Evolutionary conservation across 2,113 vertebrate genomes (phyloP).

Genomic region (Anolis sagrei): DNA sequence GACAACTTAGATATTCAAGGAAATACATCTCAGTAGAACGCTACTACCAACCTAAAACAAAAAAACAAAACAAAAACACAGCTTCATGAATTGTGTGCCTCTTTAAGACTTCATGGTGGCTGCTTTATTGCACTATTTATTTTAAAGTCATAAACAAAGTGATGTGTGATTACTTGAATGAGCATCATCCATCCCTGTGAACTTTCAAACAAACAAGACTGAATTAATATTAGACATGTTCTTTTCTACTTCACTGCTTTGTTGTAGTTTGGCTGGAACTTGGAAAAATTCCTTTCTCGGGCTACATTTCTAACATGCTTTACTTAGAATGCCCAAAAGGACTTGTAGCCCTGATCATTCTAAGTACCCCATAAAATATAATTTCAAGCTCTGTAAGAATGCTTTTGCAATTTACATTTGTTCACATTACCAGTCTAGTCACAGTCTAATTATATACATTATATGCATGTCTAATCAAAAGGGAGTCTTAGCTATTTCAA

Average conservation of each 20-base stretch:
- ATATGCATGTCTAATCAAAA: too few relatives aligned
- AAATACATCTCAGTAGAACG: not conserved
- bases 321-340: not conserved
- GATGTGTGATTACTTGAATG: constrained; percentile 40
- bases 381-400: too few relatives aligned
- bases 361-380: too few relatives aligned
- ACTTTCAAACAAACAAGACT: constrained; percentile 51
- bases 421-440: too few relatives aligned
- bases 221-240: not conserved
- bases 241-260: constrained; percentile 12
- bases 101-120: constrained; percentile 5
- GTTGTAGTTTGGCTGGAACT: not conserved
- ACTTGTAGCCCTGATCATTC: not conserved
- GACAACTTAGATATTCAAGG: not conserved
- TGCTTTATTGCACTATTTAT: constrained; percentile 39
- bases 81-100: not conserved
- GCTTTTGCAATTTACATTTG: too few relatives aligned
- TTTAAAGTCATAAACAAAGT: constrained; percentile 42
- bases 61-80: too few relatives aligned
- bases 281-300: not conserved
- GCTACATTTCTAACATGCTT: not conserved
- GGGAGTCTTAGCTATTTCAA: not conserved
- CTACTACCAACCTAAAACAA: not conserved
- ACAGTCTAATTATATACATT: too few relatives aligned
- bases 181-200: constrained; percentile 34